Evolutionary conservation across 37 sponge, comb jelly and placozoan species (phyloP).

Genomic region (Theonella swinhoei): DNA sequence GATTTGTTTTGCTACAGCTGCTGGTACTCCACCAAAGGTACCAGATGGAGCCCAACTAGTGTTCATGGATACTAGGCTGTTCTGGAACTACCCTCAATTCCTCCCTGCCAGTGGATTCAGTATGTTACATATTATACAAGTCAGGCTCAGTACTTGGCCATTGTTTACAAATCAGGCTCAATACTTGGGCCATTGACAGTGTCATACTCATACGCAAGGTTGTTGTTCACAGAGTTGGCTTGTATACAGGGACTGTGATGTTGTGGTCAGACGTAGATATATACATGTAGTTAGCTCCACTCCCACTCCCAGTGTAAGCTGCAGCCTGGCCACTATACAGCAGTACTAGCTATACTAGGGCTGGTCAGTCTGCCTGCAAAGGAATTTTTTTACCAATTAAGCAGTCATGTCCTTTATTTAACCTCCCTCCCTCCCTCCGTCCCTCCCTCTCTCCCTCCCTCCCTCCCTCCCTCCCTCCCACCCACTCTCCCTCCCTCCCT

Average conservation of each 20-base stretch:
- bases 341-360: too few species aligned
- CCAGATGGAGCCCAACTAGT: conserved; percentile 45
- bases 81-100: conserved; percentile 64
- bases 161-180: too few species aligned
- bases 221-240: background rate
- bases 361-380: background rate
- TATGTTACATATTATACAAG: too few species aligned
- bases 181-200: too few species aligned
- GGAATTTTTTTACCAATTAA: background rate
- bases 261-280: background rate
- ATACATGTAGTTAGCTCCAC: background rate
- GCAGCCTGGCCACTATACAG: background rate
- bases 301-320: background rate
- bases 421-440: background rate
- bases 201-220: background rate
- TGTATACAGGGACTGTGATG: background rate
- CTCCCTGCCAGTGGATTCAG: conserved; percentile 71
- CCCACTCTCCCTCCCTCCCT: background rate
- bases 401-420: background rate
- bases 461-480: too few species aligned
- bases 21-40: conserved; percentile 31
- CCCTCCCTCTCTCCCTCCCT: background rate
- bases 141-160: too few species aligned
- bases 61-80: conserved; percentile 51
- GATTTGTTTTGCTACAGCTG: background rate